A percentile compares a stretch with the other conserved stretches of the same genome.
These are phyloP conservation scores for Mythimna vitellina DNA, from an alignment of 2,888 invertebrate genomes.

Conservation along the genomic window DNA sequence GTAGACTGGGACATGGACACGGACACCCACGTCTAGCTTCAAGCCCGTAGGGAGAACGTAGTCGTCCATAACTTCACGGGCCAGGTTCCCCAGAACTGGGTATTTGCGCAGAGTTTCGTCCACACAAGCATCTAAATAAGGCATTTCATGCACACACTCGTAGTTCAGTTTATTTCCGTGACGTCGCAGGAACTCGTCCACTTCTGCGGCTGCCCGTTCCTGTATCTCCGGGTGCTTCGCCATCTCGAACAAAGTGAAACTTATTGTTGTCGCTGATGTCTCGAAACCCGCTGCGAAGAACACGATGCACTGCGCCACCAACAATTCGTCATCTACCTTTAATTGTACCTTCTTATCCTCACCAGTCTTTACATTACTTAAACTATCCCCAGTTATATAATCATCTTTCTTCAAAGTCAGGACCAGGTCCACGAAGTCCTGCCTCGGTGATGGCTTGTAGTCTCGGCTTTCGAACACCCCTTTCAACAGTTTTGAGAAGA, in stretches of 20 bases:
- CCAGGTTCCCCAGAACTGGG: conserved; percentile 71
- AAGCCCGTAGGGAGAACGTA: conserved; percentile 75
- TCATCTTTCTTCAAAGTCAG: conserved; percentile 69
- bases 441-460: conserved; percentile 64
- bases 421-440: conserved; percentile 78
- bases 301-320: conserved; percentile 87
- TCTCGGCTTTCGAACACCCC: conserved; percentile 68
- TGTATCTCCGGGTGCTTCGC: conserved; percentile 71
- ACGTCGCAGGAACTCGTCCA: conserved; percentile 71
- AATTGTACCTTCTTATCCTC: conserved; percentile 62
- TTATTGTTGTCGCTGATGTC: conserved; percentile 72
- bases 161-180: conserved; percentile 65
- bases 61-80: conserved; percentile 75
- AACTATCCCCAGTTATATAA: conserved; percentile 68
- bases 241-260: conserved; percentile 72
- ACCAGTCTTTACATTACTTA: conserved; percentile 63
- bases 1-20: conserved; percentile 75
- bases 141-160: conserved; percentile 74
- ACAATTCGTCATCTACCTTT: conserved; percentile 77
- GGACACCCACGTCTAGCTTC: conserved; percentile 69
- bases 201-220: conserved; percentile 66
- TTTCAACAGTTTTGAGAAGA: conserved; percentile 68
- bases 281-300: conserved; percentile 84
- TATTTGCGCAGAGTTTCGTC: conserved; percentile 76
- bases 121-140: conserved; percentile 74